Evolutionary conservation across 2,888 invertebrate species (phyloP).

Genomic region (Ormyrus thymus): DNA sequence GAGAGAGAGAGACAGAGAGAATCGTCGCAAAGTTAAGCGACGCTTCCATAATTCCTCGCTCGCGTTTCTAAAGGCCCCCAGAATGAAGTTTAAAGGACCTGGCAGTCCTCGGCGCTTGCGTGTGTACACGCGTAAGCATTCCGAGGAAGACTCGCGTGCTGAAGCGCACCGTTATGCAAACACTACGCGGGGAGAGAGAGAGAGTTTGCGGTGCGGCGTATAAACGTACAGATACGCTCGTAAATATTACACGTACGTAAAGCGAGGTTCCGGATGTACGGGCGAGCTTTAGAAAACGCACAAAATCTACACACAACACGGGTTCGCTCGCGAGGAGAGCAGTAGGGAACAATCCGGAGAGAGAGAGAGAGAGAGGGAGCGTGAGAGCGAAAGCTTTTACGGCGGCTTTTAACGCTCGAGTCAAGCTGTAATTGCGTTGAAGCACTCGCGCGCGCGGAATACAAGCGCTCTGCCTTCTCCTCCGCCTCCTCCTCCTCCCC

Average conservation of each 20-base stretch:
- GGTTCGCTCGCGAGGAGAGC: not conserved
- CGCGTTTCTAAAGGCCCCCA: not conserved
- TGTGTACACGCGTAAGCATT: no score
- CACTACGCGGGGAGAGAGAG: no score
- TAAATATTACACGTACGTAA: no score
- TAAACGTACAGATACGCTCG: no score
- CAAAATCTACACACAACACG: not conserved
- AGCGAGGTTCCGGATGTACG: no score
- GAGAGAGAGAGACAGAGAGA: not conserved
- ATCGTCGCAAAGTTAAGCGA: not conserved
- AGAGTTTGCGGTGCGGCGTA: not conserved
- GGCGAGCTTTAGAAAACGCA: no score
- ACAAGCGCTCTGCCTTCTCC: conserved; percentile 12
- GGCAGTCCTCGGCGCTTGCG: no score
- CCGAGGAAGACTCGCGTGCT: no score
- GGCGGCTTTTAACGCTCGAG: conserved; percentile 59
- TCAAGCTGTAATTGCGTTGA: conserved; percentile 59
- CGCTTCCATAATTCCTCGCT: conserved; percentile 1
- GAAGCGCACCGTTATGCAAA: no score
- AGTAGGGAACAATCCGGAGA: not conserved
- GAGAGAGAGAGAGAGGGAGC: not conserved
- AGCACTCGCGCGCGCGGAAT: conserved; percentile 44
- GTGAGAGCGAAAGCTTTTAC: conserved; percentile 54
- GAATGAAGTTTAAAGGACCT: no score
- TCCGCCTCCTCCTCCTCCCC: not conserved